These are phyloP conservation scores for Lasioglossum malachurum DNA, from an alignment of 2,888 invertebrate genomes.

Conservation along the genomic window DNA sequence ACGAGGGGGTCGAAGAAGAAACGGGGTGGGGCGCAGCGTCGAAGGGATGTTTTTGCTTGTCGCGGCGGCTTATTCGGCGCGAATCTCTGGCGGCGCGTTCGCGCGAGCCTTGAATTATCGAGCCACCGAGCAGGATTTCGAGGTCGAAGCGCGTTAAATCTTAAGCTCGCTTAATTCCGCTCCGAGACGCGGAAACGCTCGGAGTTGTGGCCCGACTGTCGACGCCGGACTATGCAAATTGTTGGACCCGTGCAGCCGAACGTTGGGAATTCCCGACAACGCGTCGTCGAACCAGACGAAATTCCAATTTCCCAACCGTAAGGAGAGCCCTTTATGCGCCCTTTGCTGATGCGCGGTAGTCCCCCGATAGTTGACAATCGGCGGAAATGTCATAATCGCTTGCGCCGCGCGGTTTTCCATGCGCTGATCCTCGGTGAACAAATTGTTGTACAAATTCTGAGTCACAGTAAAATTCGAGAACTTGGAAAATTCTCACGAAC, in stretches of 20 bases:
- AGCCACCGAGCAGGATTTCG: slow-evolving; percentile 61
- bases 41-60: slow-evolving; percentile 65
- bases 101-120: slow-evolving; percentile 66
- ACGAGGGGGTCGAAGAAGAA: not conserved
- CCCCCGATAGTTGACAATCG: not conserved
- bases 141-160: slow-evolving; percentile 69
- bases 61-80: slow-evolving; percentile 62
- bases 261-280: slow-evolving; percentile 28
- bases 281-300: slow-evolving; percentile 24
- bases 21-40: not conserved
- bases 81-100: slow-evolving; percentile 67
- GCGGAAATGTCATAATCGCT: not conserved
- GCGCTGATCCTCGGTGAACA: not conserved
- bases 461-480: no score
- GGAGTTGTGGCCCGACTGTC: slow-evolving; percentile 39
- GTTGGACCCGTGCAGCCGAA: not conserved
- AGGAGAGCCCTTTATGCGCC: not conserved
- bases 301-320: slow-evolving; percentile 38
- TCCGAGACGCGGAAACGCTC: slow-evolving; percentile 53
- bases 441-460: no score
- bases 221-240: slow-evolving; percentile 62
- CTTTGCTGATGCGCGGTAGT: not conserved
- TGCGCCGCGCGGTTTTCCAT: not conserved
- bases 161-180: slow-evolving; percentile 67
- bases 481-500: no score